Conservation (phyloP, 2,797 vertebrate genomes). For the Pseudochirops corinnae region DNA sequence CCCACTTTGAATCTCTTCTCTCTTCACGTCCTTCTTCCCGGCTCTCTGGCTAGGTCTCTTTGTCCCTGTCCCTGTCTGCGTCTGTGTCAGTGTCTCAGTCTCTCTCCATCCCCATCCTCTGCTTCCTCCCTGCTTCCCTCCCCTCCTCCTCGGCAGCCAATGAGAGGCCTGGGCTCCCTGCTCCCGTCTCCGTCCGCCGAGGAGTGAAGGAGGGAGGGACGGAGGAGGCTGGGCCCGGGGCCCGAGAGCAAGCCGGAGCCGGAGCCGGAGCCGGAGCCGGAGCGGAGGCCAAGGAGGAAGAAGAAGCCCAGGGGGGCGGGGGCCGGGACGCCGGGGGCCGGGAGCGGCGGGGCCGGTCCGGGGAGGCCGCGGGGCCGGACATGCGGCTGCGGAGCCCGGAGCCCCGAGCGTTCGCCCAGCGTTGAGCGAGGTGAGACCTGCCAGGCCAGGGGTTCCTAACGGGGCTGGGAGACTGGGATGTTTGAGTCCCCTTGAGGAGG, state of each 20-base stretch:
- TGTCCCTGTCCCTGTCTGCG: conserved; percentile 16
- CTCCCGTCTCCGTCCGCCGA: conserved; percentile 68
- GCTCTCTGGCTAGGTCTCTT: conserved; percentile 11
- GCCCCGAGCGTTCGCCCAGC: conserved; percentile 80
- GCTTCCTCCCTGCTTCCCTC: conserved; percentile 59
- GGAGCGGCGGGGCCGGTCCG: conserved; percentile 74
- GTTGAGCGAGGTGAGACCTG: conserved; percentile 78
- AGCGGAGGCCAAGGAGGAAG: conserved; percentile 63
- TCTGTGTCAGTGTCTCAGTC: conserved; percentile 47
- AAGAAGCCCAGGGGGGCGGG: conserved; percentile 72
- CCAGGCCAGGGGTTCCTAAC: neutral
- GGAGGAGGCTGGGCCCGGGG: conserved; percentile 27
- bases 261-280: conserved; percentile 26
- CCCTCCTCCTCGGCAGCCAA: conserved; percentile 74
- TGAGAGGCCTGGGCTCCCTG: conserved; percentile 71
- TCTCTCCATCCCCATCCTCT: conserved; percentile 41
- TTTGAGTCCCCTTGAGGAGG: neutral
- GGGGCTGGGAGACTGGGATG: neutral
- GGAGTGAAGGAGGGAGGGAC: neutral
- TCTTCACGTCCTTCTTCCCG: neutral
- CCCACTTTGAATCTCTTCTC: neutral
- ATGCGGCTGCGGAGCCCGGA: conserved; percentile 80
- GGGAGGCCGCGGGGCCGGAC: conserved; percentile 78
- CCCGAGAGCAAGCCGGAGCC: conserved; percentile 74
- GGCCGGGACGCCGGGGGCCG: conserved; percentile 76